Evolutionary conservation across 2,113 vertebrate species (phyloP).

Genomic region (Zosterops borbonicus): DNA sequence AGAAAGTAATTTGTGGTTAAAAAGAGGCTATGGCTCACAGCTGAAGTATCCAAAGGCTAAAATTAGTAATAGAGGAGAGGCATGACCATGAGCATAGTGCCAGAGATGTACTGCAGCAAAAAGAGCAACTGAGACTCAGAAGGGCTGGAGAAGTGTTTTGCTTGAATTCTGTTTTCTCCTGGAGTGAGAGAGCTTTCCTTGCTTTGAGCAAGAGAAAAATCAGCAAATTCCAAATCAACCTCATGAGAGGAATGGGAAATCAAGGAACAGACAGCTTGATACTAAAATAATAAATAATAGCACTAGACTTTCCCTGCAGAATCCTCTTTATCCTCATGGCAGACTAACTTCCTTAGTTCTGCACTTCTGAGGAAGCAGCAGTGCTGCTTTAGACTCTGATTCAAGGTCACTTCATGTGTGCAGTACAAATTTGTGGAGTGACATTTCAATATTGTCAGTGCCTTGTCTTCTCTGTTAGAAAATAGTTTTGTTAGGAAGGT

Average conservation of each 20-base stretch:
- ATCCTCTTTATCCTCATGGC: not conserved
- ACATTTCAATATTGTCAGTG: not conserved
- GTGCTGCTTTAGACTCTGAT: not conserved
- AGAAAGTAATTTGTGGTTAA: conserved; percentile 14
- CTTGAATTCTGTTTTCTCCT: not conserved
- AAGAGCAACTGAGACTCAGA: not conserved
- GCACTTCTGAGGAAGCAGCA: not conserved
- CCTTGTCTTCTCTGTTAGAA: not conserved
- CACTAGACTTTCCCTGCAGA: not conserved
- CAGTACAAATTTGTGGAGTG: not conserved
- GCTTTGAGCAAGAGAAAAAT: not conserved
- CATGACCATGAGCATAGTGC: not conserved
- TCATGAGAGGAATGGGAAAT: not conserved
- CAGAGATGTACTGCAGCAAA: not conserved
- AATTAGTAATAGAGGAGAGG: conserved; percentile 10
- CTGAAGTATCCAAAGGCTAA: conserved; percentile 29
- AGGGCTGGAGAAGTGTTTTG: not conserved
- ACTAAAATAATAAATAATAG: not conserved
- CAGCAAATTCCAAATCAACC: not conserved
- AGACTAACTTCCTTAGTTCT: not conserved
- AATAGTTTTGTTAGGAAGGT: not conserved
- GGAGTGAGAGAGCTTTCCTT: not conserved
- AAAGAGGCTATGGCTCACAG: not conserved
- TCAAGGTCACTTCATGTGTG: not conserved
- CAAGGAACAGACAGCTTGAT: not conserved